Conservation (phyloP, 92 coral and sea anemone genomes). For the Epizoanthus illoricatus region DNA sequence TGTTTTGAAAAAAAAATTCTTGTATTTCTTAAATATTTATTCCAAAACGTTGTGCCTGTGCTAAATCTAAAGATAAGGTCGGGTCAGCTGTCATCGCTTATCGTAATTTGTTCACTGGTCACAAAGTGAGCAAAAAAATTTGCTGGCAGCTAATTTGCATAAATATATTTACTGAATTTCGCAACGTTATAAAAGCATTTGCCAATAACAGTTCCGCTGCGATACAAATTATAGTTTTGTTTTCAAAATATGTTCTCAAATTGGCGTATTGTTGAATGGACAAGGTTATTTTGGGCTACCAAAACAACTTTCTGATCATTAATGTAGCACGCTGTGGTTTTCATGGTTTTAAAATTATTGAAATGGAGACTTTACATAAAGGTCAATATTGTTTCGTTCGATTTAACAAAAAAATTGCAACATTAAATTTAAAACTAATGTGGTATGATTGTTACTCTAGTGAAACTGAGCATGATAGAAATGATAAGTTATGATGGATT, state of each 20-base stretch:
- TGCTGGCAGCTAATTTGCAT: slow-evolving; percentile 11
- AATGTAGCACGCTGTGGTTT: background rate
- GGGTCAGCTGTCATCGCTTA: background rate
- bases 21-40: background rate
- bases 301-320: background rate
- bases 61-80: background rate
- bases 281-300: background rate
- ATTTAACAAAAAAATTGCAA: background rate
- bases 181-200: slow-evolving; percentile 11
- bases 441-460: background rate
- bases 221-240: slow-evolving; percentile 20
- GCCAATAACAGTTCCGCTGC: slow-evolving; percentile 20
- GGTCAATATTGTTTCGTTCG: background rate
- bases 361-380: background rate
- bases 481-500: background rate
- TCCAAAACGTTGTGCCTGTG: background rate
- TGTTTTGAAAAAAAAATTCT: background rate
- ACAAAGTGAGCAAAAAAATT: background rate
- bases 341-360: background rate
- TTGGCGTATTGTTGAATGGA: background rate
- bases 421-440: background rate
- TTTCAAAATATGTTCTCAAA: slow-evolving; percentile 10
- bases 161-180: background rate
- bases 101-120: background rate
- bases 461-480: slow-evolving; percentile 6